Evolutionary conservation across 2,113 vertebrate species (phyloP).

Genomic region (Perca schrenkii): DNA sequence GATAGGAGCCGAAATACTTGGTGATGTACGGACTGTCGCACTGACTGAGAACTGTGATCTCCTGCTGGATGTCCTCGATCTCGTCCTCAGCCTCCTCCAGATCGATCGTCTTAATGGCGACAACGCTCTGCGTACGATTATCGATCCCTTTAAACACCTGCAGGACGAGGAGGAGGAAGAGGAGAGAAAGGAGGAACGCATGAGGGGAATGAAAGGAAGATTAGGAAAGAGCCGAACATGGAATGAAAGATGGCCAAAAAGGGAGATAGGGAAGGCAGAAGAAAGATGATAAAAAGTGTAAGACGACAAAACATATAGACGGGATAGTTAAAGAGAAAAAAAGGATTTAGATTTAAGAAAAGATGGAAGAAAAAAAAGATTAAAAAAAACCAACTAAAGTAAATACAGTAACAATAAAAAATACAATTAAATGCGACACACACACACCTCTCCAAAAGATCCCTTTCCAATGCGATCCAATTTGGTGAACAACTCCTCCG

Average conservation of each 20-base stretch:
- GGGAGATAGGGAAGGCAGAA: neutral
- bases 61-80: constrained; percentile 97
- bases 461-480: constrained; percentile 94
- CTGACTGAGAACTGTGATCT: constrained; percentile 95
- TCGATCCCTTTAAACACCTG: constrained; percentile 92
- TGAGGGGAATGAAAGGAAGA: no score
- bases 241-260: no score
- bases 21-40: constrained; percentile 95
- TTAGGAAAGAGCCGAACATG: no score
- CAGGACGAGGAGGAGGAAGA: neutral
- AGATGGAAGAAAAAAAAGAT: neutral
- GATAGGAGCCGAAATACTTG: constrained; percentile 95
- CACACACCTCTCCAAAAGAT: constrained; percentile 92
- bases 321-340: neutral
- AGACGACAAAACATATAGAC: no score
- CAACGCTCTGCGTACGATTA: constrained; percentile 91
- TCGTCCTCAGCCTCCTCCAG: constrained; percentile 96
- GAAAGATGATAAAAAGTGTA: neutral
- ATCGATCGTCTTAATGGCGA: constrained; percentile 96
- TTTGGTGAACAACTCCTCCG: constrained; percentile 94
- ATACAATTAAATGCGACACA: neutral
- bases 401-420: neutral
- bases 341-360: neutral
- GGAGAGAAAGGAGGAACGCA: neutral
- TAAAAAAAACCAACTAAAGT: no score